phyloP scores from a whole-genome alignment of 2,888 invertebrate genomes.

The Trichogramma evanescens region DNA sequence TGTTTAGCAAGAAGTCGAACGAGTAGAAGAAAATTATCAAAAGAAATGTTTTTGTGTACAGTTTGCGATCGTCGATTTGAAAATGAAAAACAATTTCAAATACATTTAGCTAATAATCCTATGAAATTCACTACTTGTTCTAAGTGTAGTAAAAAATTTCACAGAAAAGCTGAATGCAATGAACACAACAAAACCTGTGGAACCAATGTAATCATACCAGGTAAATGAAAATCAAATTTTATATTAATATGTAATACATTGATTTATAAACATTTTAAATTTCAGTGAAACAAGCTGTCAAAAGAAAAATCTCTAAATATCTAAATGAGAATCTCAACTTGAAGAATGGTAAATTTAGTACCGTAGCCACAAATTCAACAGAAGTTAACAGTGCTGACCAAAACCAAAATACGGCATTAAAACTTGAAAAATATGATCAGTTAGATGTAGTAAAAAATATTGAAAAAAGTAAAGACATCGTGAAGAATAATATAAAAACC shows the following conservation, averaged over 20 bases:
- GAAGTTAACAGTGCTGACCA: slow-evolving; percentile 15
- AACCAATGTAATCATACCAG: slow-evolving; percentile 4
- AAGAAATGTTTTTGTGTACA: slow-evolving; percentile 18
- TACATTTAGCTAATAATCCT: slow-evolving; percentile 21
- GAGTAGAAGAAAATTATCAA: slow-evolving; percentile 20
- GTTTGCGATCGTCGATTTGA: slow-evolving; percentile 23
- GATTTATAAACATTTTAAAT: background rate
- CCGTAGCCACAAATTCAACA: background rate
- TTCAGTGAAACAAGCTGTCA: slow-evolving; percentile 8
- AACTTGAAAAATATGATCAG: slow-evolving; percentile 10
- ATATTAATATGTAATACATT: background rate
- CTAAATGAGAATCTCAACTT: slow-evolving; percentile 1
- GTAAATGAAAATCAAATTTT: slow-evolving; percentile 8
- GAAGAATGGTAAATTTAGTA: slow-evolving; percentile 9
- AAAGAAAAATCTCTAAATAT: slow-evolving; percentile 8
- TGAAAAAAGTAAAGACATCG: slow-evolving; percentile 3
- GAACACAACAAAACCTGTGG: slow-evolving; percentile 23
- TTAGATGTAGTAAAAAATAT: background rate
- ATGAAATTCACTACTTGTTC: slow-evolving; percentile 21
- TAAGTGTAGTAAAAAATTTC: slow-evolving; percentile 24
- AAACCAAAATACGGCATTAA: slow-evolving; percentile 9
- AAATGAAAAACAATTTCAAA: slow-evolving; percentile 19
- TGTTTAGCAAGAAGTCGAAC: slow-evolving; percentile 19
- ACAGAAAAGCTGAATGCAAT: slow-evolving; percentile 21
- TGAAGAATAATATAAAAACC: slow-evolving; percentile 14